phyloP scores from a whole-genome alignment of 2,113 vertebrate species.

The Tringa solitaria region DNA sequence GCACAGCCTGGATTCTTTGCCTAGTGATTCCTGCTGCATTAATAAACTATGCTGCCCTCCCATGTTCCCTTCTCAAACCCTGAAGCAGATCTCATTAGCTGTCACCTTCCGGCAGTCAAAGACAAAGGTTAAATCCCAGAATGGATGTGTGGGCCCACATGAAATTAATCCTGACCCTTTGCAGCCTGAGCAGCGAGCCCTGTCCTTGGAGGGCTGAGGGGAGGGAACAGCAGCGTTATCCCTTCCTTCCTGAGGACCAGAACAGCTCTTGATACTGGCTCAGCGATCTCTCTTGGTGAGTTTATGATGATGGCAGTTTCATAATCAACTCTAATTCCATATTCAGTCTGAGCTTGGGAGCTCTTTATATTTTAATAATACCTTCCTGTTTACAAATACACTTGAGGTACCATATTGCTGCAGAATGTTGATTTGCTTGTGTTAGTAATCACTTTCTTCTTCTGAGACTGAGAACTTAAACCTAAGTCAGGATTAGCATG shows the following conservation, averaged over 20 bases:
- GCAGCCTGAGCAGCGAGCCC: background rate
- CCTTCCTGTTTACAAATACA: background rate
- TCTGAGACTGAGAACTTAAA: background rate
- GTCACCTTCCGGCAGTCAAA: background rate
- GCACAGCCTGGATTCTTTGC: background rate
- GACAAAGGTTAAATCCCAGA: background rate
- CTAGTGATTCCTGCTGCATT: background rate
- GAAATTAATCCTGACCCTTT: background rate
- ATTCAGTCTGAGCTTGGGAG: background rate
- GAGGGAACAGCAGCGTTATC: background rate
- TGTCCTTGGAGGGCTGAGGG: background rate
- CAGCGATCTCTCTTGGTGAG: background rate
- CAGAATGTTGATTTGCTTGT: conserved; percentile 8
- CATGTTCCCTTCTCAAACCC: background rate
- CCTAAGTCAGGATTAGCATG: background rate
- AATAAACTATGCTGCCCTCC: too few relatives aligned
- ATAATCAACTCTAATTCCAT: background rate
- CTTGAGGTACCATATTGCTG: background rate
- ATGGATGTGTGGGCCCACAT: background rate
- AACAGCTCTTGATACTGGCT: background rate
- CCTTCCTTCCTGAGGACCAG: background rate
- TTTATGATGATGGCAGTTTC: background rate
- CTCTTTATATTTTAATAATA: conserved; percentile 23
- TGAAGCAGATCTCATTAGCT: background rate
- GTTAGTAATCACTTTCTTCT: background rate